Evolutionary conservation across 2,797 vertebrate genomes (phyloP).

Genomic region (Chelonia mydas): DNA sequence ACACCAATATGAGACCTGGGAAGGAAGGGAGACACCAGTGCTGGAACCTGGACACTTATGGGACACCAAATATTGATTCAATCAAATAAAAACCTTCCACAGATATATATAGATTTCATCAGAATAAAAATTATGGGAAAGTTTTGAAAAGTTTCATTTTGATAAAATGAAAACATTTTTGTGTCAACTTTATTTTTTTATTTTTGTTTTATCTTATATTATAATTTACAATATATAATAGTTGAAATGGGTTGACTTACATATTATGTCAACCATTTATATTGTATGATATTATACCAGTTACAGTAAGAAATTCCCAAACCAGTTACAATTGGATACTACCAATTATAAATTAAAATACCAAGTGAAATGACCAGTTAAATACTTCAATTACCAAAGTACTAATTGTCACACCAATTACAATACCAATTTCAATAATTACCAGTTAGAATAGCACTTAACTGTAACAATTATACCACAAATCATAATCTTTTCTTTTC

Average conservation of each 20-base stretch:
- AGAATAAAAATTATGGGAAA: too few relatives aligned
- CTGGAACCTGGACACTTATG: neutral
- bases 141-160: too few relatives aligned
- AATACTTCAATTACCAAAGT: neutral
- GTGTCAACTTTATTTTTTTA: neutral
- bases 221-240: neutral
- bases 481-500: too few relatives aligned
- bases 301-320: too few relatives aligned
- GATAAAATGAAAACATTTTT: neutral
- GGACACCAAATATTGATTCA: neutral
- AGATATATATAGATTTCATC: neutral
- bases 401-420: neutral
- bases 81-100: neutral
- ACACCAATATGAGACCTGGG: neutral
- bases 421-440: neutral
- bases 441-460: neutral
- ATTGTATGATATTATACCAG: too few relatives aligned
- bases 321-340: neutral
- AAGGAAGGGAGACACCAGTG: neutral
- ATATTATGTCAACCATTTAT: neutral
- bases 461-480: too few relatives aligned
- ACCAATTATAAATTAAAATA: neutral
- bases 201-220: neutral
- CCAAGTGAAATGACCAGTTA: neutral
- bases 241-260: neutral